Conservation (phyloP, 2,888 invertebrate genomes). For the Itoplectis maculator region DNA sequence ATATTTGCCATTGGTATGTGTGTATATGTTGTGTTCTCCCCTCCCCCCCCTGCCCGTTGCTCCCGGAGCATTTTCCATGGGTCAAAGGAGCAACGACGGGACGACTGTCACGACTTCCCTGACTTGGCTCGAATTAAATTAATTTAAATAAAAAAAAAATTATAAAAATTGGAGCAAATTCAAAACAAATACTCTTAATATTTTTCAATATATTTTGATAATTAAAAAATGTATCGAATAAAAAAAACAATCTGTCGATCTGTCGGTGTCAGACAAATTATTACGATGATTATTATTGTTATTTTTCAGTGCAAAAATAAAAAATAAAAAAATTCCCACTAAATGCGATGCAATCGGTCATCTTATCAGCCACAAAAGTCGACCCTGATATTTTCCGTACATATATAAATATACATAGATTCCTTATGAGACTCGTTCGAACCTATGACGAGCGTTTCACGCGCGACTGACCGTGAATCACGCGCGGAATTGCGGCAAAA, state of each 20-base stretch:
- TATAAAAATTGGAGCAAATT: neutral
- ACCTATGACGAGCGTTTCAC: too few relatives aligned
- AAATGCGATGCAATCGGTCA: neutral
- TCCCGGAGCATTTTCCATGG: conserved; percentile 28
- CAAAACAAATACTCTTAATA: too few relatives aligned
- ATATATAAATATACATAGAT: too few relatives aligned
- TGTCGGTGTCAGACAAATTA: too few relatives aligned
- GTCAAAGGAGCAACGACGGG: neutral
- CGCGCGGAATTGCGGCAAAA: neutral
- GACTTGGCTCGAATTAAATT: too few relatives aligned
- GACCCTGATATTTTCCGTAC: neutral
- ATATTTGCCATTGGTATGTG: conserved; percentile 76
- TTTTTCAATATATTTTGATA: too few relatives aligned
- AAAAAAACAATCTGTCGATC: too few relatives aligned
- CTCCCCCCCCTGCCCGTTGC: too few relatives aligned
- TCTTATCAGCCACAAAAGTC: neutral
- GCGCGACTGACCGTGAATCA: neutral
- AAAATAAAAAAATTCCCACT: neutral
- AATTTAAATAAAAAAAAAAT: neutral
- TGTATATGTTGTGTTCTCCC: too few relatives aligned
- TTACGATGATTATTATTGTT: too few relatives aligned
- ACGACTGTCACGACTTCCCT: neutral
- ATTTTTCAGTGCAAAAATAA: neutral
- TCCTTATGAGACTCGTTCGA: too few relatives aligned
- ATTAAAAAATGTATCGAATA: too few relatives aligned